A percentile compares a stretch with the other conserved stretches of the same genome.
These are phyloP conservation scores for Aleadryas rufinucha DNA, from an alignment of 2,113 vertebrate genomes.

Conservation along the genomic window DNA sequence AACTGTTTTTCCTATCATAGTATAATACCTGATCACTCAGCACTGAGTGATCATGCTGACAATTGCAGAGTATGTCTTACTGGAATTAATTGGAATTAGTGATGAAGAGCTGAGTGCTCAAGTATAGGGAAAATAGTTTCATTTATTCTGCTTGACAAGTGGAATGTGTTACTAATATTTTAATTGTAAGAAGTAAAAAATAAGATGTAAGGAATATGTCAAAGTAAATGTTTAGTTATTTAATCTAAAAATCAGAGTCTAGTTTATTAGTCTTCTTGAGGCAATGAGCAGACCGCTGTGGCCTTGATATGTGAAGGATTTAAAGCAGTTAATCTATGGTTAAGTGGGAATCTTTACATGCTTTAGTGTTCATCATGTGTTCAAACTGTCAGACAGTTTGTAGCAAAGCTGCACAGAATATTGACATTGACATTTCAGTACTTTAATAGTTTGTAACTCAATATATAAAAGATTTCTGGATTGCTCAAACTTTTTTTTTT, in stretches of 20 bases:
- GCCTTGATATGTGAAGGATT: background rate
- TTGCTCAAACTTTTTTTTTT: background rate
- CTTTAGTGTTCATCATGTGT: background rate
- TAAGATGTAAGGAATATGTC: background rate
- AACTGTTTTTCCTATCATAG: background rate
- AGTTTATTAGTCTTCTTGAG: background rate
- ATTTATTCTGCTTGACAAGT: background rate
- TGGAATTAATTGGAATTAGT: background rate
- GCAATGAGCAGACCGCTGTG: background rate
- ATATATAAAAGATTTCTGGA: background rate
- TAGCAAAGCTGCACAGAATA: background rate
- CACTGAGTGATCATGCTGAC: background rate
- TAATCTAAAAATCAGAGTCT: background rate
- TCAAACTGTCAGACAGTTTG: background rate
- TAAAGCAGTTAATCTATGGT: background rate
- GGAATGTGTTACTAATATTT: background rate
- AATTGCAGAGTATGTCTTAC: background rate
- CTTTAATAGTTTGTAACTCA: background rate
- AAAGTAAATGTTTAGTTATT: background rate
- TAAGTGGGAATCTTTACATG: background rate
- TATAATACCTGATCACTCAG: background rate
- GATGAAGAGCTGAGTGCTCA: background rate
- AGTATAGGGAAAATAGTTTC: background rate
- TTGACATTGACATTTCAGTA: background rate
- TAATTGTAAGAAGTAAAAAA: background rate